Percentiles rank a stretch among this genome's conserved stretches.
phyloP scores from a whole-genome alignment of 2,113 vertebrate genomes.

The Epinephelus moara region DNA sequence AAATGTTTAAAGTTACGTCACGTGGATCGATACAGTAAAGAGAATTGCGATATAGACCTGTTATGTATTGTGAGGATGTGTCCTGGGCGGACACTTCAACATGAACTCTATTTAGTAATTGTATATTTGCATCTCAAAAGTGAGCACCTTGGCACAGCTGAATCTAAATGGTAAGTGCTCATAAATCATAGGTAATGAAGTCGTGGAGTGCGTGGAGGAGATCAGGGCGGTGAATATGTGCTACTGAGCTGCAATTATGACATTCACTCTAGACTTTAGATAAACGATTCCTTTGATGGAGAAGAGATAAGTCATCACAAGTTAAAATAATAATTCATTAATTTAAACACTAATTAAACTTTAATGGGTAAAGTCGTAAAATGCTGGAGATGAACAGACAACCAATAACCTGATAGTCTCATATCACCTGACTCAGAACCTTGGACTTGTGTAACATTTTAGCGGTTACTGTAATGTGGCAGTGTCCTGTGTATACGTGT shows the following conservation, averaged over 20 bases:
- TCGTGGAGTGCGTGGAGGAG: not conserved
- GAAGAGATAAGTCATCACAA: not conserved
- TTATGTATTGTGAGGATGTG: not conserved
- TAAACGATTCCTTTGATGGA: not conserved
- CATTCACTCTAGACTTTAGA: not conserved
- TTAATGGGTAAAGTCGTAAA: no score
- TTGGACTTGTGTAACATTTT: not conserved
- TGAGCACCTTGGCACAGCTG: not conserved
- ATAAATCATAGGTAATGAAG: constrained; percentile 9
- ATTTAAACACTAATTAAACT: not conserved
- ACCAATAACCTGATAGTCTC: not conserved
- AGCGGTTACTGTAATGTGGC: not conserved
- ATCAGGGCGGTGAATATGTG: not conserved
- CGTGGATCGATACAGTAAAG: no score
- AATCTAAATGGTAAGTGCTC: not conserved
- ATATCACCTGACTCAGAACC: not conserved
- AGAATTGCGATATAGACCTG: not conserved
- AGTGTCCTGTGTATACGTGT: not conserved
- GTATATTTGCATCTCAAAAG: not conserved
- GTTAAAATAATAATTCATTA: not conserved
- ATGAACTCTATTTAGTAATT: not conserved
- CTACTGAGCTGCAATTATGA: not conserved
- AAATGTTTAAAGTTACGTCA: not conserved
- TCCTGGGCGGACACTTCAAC: not conserved
- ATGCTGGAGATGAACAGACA: not conserved